Conservation (phyloP, 1,140 invertebrate genomes). For the Spodoptera frugiperda region DNA sequence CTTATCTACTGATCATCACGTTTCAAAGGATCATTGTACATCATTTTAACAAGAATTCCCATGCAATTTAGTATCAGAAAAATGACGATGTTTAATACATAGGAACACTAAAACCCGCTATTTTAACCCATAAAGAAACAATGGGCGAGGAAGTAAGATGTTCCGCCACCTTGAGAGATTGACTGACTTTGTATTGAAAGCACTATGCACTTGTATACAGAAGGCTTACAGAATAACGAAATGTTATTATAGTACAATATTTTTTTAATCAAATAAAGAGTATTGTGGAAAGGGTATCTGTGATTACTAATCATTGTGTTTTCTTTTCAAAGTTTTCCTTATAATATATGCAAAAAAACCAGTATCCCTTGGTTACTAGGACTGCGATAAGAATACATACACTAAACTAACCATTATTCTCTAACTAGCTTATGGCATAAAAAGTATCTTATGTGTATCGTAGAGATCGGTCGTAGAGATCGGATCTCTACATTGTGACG, state of each 20-base stretch:
- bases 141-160: slow-evolving; percentile 30
- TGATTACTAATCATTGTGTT: too few relatives aligned
- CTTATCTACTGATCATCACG: neutral
- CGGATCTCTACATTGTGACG: too few relatives aligned
- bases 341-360: too few relatives aligned
- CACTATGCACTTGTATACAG: neutral
- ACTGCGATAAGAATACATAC: too few relatives aligned
- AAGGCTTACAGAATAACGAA: neutral
- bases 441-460: too few relatives aligned
- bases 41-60: slow-evolving; percentile 14
- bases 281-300: too few relatives aligned
- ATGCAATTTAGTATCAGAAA: slow-evolving; percentile 22
- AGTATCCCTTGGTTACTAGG: too few relatives aligned
- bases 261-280: neutral
- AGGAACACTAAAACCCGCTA: slow-evolving; percentile 43
- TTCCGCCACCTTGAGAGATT: slow-evolving; percentile 37
- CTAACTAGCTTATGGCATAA: too few relatives aligned
- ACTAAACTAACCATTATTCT: too few relatives aligned
- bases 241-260: too few relatives aligned
- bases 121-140: slow-evolving; percentile 40
- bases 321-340: too few relatives aligned
- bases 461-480: too few relatives aligned
- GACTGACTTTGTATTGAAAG: neutral
- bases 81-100: slow-evolving; percentile 2
- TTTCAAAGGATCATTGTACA: slow-evolving; percentile 20